Base-by-base conservation (phyloP, 1,140 invertebrate genomes). In the Pseudomyrmex pallidus region DNA sequence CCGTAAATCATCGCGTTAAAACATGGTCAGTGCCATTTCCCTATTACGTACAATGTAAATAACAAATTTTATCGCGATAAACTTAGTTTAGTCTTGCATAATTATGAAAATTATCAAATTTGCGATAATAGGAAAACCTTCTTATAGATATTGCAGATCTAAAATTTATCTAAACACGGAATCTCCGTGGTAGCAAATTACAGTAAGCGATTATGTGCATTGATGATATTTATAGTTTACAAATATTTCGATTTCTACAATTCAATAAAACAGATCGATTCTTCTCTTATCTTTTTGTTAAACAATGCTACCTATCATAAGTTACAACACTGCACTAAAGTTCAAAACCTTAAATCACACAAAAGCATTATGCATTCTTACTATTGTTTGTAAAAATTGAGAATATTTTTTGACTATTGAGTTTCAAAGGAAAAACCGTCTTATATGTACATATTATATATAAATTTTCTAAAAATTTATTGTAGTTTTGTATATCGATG, bases 71-170 rank as follows among this genome's bases (percentile, higher is more conserved):
- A 35, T 35, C 35, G 35, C 35, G 35, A 35, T 35, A 35, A 35
- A 35, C 35, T 35, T 7, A 35, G 0, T 35, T 35, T 35, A 35
- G 35, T 35, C 5, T 35, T 68, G 86, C 1, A 48, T 13, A 12
- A 57, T 74, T 35, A 54, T 20, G 12, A 73, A 86, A 72, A 10
- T 10, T 10, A 57, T 35, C 50, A 59, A 87, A 54, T 15, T 74
- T 61, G 25, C 25, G 25, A 25, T 80, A 52, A 52, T 46, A 66
- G 52, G 64, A 84, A 87, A 87, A 86, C 52, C 22, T 86, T 83
- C 54, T 64, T 67, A 15, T 25, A 61, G 2, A 57, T 84, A 86
- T 73, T 68, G 62, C 67, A 87, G 66, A 73, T 56, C 61, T 74
- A 57, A 59, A 56, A 77, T 56, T 67, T 87, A 3, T 44, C 13